Evolutionary conservation across 23 tunicate species (phyloP).

Genomic region (Oikopleura dioica): DNA sequence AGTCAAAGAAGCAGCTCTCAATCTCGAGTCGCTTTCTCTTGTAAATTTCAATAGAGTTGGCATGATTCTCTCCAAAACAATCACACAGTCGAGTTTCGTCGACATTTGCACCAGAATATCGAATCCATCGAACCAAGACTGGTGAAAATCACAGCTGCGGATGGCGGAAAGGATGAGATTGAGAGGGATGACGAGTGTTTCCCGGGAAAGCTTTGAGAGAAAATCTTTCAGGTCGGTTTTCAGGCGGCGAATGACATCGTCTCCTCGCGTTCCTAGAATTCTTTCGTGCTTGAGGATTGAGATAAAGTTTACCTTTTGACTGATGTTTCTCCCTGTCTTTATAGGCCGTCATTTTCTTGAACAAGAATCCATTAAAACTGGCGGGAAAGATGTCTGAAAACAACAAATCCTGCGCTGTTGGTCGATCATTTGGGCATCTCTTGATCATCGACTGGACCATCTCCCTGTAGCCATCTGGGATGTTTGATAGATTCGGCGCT

Average conservation of each 20-base stretch:
- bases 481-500: background rate
- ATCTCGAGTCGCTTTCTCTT: background rate
- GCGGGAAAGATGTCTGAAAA: too few species aligned
- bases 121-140: background rate
- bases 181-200: background rate
- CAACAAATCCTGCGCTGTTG: background rate
- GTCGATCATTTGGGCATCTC: background rate
- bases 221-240: background rate
- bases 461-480: background rate
- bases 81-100: background rate
- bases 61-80: background rate
- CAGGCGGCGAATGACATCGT: background rate
- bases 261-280: background rate
- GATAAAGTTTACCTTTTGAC: too few species aligned
- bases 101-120: background rate
- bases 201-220: background rate
- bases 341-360: too few species aligned
- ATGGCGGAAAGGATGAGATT: background rate
- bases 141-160: background rate
- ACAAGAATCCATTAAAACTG: background rate
- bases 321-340: too few species aligned
- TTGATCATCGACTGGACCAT: background rate
- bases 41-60: background rate
- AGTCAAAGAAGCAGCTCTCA: too few species aligned
- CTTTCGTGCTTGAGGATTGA: too few species aligned